Percentiles rank a stretch among this genome's conserved stretches.
Conservation (phyloP, 2,797 vertebrate species). For the Apogon hyalosoma region DNA sequence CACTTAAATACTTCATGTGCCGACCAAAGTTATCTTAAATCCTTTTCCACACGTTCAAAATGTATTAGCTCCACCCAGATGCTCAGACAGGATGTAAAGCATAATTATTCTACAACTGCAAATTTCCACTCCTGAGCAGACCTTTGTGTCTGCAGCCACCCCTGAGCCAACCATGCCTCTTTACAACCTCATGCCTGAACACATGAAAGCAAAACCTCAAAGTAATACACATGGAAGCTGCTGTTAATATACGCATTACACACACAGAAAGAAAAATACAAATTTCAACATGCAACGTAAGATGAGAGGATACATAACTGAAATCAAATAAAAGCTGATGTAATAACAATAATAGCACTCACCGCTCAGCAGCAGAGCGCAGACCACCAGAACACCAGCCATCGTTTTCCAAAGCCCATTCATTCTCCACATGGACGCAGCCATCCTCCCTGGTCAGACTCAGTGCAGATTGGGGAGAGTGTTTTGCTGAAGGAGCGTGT, state of each 20-base stretch:
- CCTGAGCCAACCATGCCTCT: conserved; percentile 33
- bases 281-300: not conserved
- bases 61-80: conserved; percentile 60
- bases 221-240: conserved; percentile 4
- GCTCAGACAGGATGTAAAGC: conserved; percentile 62
- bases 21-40: not conserved
- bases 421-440: conserved; percentile 77
- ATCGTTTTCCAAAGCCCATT: conserved; percentile 77
- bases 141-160: conserved; percentile 77
- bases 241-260: conserved; percentile 6
- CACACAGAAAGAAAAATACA: not conserved
- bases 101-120: conserved; percentile 74
- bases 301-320: not conserved
- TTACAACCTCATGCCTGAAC: conserved; percentile 33
- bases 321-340: not conserved
- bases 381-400: conserved; percentile 71
- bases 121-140: conserved; percentile 73
- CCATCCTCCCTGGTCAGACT: conserved; percentile 75
- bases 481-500: conserved; percentile 19
- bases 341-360: conserved; percentile 64
- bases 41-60: conserved; percentile 21
- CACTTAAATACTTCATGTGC: not conserved
- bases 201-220: conserved; percentile 36
- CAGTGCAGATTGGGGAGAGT: conserved; percentile 40
- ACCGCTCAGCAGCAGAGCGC: conserved; percentile 76